Percentiles rank a stretch among this genome's conserved stretches.
These are phyloP conservation scores for Silurus meridionalis DNA, from an alignment of 2,113 vertebrate species.

Conservation along the genomic window DNA sequence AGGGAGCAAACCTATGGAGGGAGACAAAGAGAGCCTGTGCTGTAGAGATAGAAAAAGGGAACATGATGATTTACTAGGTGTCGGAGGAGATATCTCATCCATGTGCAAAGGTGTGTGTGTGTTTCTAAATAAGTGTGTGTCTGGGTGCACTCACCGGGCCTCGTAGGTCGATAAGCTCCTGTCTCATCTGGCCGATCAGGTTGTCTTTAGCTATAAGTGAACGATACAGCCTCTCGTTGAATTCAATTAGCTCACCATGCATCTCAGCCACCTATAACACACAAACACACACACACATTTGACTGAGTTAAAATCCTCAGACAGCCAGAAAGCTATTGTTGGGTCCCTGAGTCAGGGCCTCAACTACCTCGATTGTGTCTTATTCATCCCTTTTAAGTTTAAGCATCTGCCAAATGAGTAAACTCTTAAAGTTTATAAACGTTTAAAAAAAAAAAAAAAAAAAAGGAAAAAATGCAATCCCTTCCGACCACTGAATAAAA, in stretches of 20 bases:
- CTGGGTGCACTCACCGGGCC: slow-evolving; percentile 81
- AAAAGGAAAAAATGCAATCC: not conserved
- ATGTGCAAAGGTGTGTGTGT: not conserved
- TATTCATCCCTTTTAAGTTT: not conserved
- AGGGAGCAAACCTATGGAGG: slow-evolving; percentile 29
- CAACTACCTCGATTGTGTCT: too few species aligned
- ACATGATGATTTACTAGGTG: slow-evolving; percentile 29
- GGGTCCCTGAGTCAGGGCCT: not conserved
- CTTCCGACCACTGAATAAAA: not conserved
- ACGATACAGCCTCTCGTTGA: slow-evolving; percentile 94
- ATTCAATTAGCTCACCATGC: slow-evolving; percentile 98
- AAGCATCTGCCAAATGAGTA: not conserved
- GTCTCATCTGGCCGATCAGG: slow-evolving; percentile 94
- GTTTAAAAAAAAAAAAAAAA: too few species aligned
- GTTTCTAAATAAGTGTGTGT: slow-evolving; percentile 33
- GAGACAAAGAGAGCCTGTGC: slow-evolving; percentile 35
- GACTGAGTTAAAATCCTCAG: not conserved
- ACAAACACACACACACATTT: slow-evolving; percentile 11
- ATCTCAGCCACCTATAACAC: slow-evolving; percentile 91
- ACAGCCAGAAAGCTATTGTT: not conserved
- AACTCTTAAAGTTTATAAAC: too few species aligned
- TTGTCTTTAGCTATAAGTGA: slow-evolving; percentile 94
- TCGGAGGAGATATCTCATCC: slow-evolving; percentile 15
- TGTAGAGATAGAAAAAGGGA: slow-evolving; percentile 43
- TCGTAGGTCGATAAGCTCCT: slow-evolving; percentile 94